Evolutionary conservation across 2,888 invertebrate species (phyloP).

Genomic region (Leucozona laternaria): DNA sequence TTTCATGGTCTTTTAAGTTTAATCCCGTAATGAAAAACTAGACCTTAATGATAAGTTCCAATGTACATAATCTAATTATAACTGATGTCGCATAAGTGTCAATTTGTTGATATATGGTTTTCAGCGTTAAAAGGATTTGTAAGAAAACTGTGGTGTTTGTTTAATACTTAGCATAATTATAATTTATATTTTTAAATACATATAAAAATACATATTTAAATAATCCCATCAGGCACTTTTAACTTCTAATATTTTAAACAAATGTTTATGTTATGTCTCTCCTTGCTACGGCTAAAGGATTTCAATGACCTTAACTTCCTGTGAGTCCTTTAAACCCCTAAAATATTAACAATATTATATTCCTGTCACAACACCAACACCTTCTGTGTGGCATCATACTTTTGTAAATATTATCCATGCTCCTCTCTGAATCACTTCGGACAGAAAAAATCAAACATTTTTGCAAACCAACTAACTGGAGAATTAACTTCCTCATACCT

Average conservation of each 20-base stretch:
- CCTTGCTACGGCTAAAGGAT: neutral
- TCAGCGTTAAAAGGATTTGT: too few relatives aligned
- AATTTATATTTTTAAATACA: too few relatives aligned
- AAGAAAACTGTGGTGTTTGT: too few relatives aligned
- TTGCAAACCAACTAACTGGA: neutral
- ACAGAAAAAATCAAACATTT: neutral
- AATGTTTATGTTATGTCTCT: neutral
- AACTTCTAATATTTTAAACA: neutral
- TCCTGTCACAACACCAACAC: constrained; percentile 1
- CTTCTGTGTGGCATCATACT: constrained; percentile 1
- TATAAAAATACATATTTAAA: too few relatives aligned
- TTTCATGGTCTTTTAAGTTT: too few relatives aligned
- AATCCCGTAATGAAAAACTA: too few relatives aligned
- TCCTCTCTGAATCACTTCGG: neutral
- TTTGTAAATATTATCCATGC: neutral
- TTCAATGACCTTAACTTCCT: neutral
- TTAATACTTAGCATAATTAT: too few relatives aligned
- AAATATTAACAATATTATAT: constrained; percentile 6
- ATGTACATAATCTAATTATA: too few relatives aligned
- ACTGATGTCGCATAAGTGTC: too few relatives aligned
- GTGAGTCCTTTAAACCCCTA: neutral
- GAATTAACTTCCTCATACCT: neutral
- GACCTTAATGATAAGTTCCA: too few relatives aligned
- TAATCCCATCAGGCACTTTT: neutral
- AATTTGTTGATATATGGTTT: too few relatives aligned